Evolutionary conservation across 2,797 vertebrate genomes (phyloP).

Genomic region (Xenops minutus): DNA sequence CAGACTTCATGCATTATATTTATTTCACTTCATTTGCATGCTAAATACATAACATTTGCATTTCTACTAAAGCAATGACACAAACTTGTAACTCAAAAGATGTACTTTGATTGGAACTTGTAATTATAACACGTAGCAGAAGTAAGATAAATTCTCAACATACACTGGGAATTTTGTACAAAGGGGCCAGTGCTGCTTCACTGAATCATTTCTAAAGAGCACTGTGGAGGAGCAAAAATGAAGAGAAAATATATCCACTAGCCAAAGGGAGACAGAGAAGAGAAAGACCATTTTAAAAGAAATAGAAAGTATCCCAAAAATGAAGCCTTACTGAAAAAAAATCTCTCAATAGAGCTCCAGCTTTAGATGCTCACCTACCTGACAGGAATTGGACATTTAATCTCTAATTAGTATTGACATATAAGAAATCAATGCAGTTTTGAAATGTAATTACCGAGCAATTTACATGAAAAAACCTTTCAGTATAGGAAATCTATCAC

Average conservation of each 20-base stretch:
- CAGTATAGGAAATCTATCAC: constrained; percentile 4
- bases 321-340: neutral
- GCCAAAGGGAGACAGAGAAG: neutral
- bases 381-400: constrained; percentile 32
- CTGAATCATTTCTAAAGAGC: constrained; percentile 30
- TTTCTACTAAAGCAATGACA: constrained; percentile 59
- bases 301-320: neutral
- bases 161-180: constrained; percentile 21
- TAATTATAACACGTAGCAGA: constrained; percentile 47
- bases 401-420: constrained; percentile 51
- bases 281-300: neutral
- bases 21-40: constrained; percentile 70
- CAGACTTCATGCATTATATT: constrained; percentile 66
- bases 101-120: constrained; percentile 52
- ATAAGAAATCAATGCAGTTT: constrained; percentile 56
- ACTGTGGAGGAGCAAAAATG: neutral
- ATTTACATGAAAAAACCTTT: constrained; percentile 13
- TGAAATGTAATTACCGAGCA: constrained; percentile 39
- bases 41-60: constrained; percentile 71
- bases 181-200: constrained; percentile 3
- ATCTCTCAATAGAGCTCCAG: neutral
- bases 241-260: neutral
- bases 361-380: neutral
- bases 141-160: constrained; percentile 29
- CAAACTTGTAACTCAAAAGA: constrained; percentile 63